Base-by-base conservation (phyloP, 2,888 invertebrate species). In the Eurois occulta region DNA sequence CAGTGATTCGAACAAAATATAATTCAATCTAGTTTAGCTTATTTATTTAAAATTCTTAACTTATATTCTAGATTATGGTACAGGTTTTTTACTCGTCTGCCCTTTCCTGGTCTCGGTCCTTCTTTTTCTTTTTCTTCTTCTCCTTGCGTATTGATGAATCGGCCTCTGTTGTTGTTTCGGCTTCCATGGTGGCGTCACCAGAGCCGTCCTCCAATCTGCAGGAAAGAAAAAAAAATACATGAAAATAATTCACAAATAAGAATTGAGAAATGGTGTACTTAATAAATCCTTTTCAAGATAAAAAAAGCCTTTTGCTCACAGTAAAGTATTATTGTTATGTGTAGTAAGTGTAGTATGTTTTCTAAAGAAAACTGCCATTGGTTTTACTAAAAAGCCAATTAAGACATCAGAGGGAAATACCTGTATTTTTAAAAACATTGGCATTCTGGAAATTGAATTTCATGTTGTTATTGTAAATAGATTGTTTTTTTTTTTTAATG, bases 91-190 rank as follows among this genome's bases (percentile, higher is more conserved):
- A 94, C 86, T 96, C 97, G 74, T 97, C 97, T 78, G 92, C 92
- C 86, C 88, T 89, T 62, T 97, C 97, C 88, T 97, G 97, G 80
- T 97, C 97, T 94, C 97, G 97, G 91, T 97, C 97, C 94, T 98
- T 98, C 96, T 98, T 98, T 95, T 98, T 98, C 95, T 98, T 98
- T 93, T 98, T 98, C 92, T 98, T 98, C 94, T 98, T 98, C 85
- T 98, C 97, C 91, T 97, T 97, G 87, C 97, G 97, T 18, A 94
- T 91, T 84, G 95, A 93, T 8, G 94, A 94, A 69, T 95, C 95
- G 10, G 91, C 94, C 80, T 97, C 95, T 55, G 94, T 91, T 10
- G 95, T 94, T 41, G 93, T 90, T 7, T 94, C 95, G 35, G 93
- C 93, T 41, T 95, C 94, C 91, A 93, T 93, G 18, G 95, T 94